A percentile compares a stretch with the other conserved stretches of the same genome.
Evolutionary conservation across 1,140 invertebrate genomes (phyloP).

Genomic region (Drosophila albomicans): DNA sequence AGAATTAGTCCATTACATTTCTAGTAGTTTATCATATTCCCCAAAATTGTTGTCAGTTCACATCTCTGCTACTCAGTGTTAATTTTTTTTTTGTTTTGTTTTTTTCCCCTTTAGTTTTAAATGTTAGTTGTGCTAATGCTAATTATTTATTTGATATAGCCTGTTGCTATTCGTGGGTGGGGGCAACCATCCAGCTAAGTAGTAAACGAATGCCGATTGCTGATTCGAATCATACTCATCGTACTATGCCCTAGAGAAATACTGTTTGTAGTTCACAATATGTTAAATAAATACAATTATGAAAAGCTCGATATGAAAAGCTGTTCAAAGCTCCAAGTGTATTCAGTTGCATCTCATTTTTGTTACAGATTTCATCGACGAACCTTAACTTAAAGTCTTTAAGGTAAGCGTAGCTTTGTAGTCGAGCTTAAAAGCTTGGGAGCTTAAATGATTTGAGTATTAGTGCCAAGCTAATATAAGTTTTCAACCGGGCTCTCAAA

Average conservation of each 20-base stretch:
- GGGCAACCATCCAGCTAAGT: slow-evolving; percentile 9
- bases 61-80: slow-evolving; percentile 20
- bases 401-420: no score
- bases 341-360: no score
- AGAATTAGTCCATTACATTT: slow-evolving; percentile 51
- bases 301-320: neutral
- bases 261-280: slow-evolving; percentile 22
- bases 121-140: slow-evolving; percentile 28
- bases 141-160: slow-evolving; percentile 70
- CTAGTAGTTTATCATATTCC: slow-evolving; percentile 57
- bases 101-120: slow-evolving; percentile 42
- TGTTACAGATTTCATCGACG: no score
- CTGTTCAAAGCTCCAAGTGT: no score
- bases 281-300: slow-evolving; percentile 11
- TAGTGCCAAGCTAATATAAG: no score
- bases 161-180: slow-evolving; percentile 17
- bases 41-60: slow-evolving; percentile 29
- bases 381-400: no score
- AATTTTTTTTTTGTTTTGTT: slow-evolving; percentile 23
- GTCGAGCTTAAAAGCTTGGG: no score
- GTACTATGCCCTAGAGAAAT: slow-evolving; percentile 30
- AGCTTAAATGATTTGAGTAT: no score
- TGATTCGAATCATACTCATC: neutral
- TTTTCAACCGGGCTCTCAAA: no score
- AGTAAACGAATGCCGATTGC: slow-evolving; percentile 37